Base-by-base conservation (phyloP, 2,888 invertebrate genomes). In the Papilio protenor region DNA sequence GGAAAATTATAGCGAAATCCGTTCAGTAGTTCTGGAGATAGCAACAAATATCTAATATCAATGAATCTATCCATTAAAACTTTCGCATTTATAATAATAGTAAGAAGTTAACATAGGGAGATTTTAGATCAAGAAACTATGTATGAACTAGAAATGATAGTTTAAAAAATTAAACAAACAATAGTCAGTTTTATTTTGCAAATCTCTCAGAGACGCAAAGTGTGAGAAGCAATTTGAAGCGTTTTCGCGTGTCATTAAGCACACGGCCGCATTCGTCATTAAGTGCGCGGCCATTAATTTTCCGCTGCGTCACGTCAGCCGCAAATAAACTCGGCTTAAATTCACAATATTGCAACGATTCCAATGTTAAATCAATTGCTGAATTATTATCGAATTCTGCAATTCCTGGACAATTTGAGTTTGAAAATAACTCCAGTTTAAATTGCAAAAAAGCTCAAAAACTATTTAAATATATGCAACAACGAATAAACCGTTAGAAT, bases 181-280 rank as follows among this genome's bases (percentile, higher is more conserved):
- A 33, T 33, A 33, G 33, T 2, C 33, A 33, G 33, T 33, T 33
- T 33, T 2, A 33, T 33, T 33, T 33, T 33, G 33, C 33, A 33
- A 33, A 33, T 33, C 33, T 33, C 33, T 33, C 33, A 33, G 33
- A 33, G 33, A 33, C 33, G 33, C 3, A 5, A 33, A 33, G 33
- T 33, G 33, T 33, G 33, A 5, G 33, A 33, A 33, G 33, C 14
- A 33, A 66, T 33, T 66, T 66, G 16, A 66, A 66, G 10, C 64
- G n/a, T 45, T 69, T 21, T 33, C 45, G 45, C 66, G 45, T 69
- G 45, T 69, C 66, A 69, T 69, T 69, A 69, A 69, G 45, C 66
- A 69, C 66, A 45, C 45, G 45, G 45, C 45, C 66, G 66, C 66
- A 45, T 69, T 69, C 66, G 66, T 69, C 66, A 69, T 69, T 69